Conservation (phyloP, 2,888 invertebrate species). For the Phania funesta region DNA sequence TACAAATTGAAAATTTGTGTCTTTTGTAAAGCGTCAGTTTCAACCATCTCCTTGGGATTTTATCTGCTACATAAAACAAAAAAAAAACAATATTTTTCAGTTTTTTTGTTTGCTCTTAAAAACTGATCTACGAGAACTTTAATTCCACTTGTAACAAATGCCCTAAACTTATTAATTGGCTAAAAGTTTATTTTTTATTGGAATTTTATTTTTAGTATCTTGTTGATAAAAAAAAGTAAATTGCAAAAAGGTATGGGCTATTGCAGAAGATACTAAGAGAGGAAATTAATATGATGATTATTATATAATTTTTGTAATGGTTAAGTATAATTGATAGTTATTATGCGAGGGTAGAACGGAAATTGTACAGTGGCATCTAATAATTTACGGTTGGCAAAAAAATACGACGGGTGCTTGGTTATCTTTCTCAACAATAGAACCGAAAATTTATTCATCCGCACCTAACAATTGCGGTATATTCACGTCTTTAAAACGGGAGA, state of each 20-base stretch:
- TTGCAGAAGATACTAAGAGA: background rate
- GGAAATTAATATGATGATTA: background rate
- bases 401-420: too few relatives aligned
- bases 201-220: background rate
- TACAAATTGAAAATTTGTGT: slow-evolving; percentile 21
- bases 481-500: too few relatives aligned
- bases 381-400: too few relatives aligned
- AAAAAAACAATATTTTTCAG: background rate
- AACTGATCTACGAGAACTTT: slow-evolving; percentile 33
- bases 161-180: slow-evolving; percentile 57
- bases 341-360: too few relatives aligned
- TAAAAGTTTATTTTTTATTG: slow-evolving; percentile 35
- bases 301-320: slow-evolving; percentile 19
- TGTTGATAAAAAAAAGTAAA: background rate
- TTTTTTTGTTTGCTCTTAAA: background rate
- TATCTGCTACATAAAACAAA: slow-evolving; percentile 24
- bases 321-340: background rate
- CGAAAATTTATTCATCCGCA: too few relatives aligned
- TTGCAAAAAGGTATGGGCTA: background rate
- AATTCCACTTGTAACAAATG: slow-evolving; percentile 50
- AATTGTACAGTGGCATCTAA: too few relatives aligned
- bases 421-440: too few relatives aligned
- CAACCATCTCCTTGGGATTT: background rate
- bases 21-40: background rate
- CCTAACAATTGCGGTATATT: too few relatives aligned